These are phyloP conservation scores for Rhinichthys osculus DNA, from an alignment of 2,797 vertebrate species.

Conservation along the genomic window DNA sequence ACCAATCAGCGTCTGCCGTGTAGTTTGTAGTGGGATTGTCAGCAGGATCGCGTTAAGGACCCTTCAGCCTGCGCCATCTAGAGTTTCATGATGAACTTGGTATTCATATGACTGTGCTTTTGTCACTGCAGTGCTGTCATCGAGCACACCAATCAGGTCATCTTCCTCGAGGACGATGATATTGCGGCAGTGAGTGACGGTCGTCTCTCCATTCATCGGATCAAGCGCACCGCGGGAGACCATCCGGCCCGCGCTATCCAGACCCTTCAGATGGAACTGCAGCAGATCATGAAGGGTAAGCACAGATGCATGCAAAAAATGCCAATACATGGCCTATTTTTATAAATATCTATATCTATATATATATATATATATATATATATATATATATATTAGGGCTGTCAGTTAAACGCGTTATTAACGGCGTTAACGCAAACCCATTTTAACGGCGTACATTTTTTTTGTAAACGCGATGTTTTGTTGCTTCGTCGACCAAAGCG, in stretches of 20 bases:
- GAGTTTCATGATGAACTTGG: neutral
- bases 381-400: too few relatives aligned
- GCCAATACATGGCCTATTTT: too few relatives aligned
- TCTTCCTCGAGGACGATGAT: constrained; percentile 97
- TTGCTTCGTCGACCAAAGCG: too few relatives aligned
- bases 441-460: too few relatives aligned
- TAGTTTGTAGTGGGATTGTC: neutral
- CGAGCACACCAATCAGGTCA: constrained; percentile 96
- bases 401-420: too few relatives aligned
- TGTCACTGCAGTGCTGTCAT: constrained; percentile 87
- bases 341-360: too few relatives aligned
- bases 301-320: neutral
- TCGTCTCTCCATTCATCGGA: constrained; percentile 95
- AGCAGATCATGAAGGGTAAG: constrained; percentile 98
- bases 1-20: neutral
- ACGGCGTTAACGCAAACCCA: too few relatives aligned
- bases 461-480: too few relatives aligned
- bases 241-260: constrained; percentile 93
- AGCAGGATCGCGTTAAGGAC: neutral
- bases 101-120: neutral
- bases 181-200: constrained; percentile 94
- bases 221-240: constrained; percentile 91
- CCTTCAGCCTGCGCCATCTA: neutral
- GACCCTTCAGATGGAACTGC: constrained; percentile 97
- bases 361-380: too few relatives aligned